phyloP scores from a whole-genome alignment of 2,888 invertebrate genomes.

The Rambutsinella grinnellia region DNA sequence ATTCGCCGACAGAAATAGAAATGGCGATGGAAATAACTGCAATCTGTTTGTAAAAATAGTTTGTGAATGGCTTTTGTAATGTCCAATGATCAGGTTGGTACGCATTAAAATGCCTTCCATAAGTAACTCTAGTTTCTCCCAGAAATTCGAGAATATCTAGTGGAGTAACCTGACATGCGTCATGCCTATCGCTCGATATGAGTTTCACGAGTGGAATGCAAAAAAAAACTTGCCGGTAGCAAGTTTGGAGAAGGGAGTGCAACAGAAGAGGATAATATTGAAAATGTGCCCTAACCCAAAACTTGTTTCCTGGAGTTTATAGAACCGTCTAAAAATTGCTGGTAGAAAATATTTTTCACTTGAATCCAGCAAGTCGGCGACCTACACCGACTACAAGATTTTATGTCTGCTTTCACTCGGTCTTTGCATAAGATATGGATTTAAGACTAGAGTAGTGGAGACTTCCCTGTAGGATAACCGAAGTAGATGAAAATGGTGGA shows the following conservation, averaged over 20 bases:
- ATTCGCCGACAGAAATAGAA: no score
- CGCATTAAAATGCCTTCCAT: neutral
- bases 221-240: neutral
- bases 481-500: neutral
- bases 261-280: neutral
- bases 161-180: constrained; percentile 43
- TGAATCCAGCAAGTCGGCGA: no score
- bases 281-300: neutral
- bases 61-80: no score
- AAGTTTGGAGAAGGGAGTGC: neutral
- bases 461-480: neutral
- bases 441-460: neutral
- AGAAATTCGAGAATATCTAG: neutral
- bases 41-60: no score
- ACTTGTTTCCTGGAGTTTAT: no score
- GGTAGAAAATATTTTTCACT: no score
- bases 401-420: neutral
- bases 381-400: neutral
- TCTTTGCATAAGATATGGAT: neutral
- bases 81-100: no score
- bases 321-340: neutral
- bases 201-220: neutral
- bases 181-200: constrained; percentile 37
- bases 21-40: neutral
- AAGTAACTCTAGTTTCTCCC: neutral